These are phyloP conservation scores for Latheticus oryzae DNA, from an alignment of 2,888 invertebrate species.

Conservation along the genomic window DNA sequence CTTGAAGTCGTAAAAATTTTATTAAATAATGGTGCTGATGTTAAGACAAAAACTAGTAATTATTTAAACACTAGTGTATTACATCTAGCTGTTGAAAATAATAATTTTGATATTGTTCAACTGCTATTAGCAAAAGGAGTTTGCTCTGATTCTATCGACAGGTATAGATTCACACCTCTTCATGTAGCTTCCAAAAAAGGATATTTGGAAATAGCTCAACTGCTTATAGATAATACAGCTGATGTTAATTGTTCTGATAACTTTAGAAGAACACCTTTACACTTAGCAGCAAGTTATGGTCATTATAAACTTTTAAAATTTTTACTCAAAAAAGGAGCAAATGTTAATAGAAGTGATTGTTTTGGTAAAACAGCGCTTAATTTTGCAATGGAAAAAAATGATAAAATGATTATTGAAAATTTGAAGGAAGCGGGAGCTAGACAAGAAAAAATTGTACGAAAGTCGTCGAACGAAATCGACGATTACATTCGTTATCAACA, in stretches of 20 bases:
- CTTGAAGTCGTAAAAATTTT: background rate
- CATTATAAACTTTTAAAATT: background rate
- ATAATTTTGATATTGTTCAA: background rate
- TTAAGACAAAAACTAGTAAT: background rate
- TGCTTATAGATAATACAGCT: background rate
- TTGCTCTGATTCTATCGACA: constrained; percentile 7
- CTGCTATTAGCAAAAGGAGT: constrained; percentile 4
- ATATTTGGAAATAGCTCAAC: background rate
- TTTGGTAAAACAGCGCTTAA: constrained; percentile 8
- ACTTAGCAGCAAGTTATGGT: constrained; percentile 9
- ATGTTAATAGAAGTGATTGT: background rate
- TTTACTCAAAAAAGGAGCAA: constrained; percentile 2
- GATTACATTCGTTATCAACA: no score
- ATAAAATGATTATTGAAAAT: background rate
- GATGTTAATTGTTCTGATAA: constrained; percentile 20
- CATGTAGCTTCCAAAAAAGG: constrained; percentile 19
- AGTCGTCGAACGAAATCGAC: background rate
- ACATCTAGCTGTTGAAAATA: constrained; percentile 10
- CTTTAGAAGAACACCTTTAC: constrained; percentile 14
- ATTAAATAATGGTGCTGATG: background rate
- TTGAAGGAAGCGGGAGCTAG: no score
- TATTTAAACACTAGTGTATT: constrained; percentile 7
- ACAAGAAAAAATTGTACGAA: no score
- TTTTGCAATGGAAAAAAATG: background rate
- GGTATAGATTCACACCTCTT: constrained; percentile 22